These are phyloP conservation scores for Aphelinus certus DNA, from an alignment of 1,140 invertebrate species.

Conservation along the genomic window DNA sequence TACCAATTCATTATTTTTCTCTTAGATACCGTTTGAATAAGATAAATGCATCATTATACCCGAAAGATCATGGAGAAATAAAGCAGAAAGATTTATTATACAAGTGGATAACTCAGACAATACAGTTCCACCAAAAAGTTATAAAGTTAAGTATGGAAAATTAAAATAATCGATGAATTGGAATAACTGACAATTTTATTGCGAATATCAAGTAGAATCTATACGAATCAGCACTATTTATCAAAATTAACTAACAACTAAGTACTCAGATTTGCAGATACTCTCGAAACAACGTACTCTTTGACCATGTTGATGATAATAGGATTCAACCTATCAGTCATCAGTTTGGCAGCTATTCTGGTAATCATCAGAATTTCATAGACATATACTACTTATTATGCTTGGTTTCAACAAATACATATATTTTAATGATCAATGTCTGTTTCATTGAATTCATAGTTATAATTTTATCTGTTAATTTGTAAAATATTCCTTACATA, in stretches of 20 bases:
- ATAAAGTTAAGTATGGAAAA: too few relatives aligned
- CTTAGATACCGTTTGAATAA: neutral
- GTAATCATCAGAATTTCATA: neutral
- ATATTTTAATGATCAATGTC: too few relatives aligned
- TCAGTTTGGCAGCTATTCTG: neutral
- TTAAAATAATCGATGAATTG: too few relatives aligned
- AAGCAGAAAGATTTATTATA: too few relatives aligned
- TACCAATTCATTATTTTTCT: neutral
- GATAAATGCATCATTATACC: too few relatives aligned
- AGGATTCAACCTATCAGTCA: conserved; percentile 1
- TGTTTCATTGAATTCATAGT: neutral
- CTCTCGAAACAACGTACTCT: conserved; percentile 6
- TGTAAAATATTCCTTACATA: too few relatives aligned
- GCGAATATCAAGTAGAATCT: neutral
- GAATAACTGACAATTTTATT: neutral
- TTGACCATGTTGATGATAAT: neutral
- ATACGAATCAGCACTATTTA: neutral
- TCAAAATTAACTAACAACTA: too few relatives aligned
- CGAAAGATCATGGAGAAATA: too few relatives aligned
- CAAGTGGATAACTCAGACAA: too few relatives aligned
- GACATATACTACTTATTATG: too few relatives aligned
- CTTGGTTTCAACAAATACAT: neutral
- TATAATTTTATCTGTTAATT: neutral
- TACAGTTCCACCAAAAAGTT: too few relatives aligned
- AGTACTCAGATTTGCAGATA: neutral